Evolutionary conservation across 2,888 invertebrate species (phyloP), one percentile per base, ranked within the genome.

Genomic region (Apodemia duryi): DNA sequence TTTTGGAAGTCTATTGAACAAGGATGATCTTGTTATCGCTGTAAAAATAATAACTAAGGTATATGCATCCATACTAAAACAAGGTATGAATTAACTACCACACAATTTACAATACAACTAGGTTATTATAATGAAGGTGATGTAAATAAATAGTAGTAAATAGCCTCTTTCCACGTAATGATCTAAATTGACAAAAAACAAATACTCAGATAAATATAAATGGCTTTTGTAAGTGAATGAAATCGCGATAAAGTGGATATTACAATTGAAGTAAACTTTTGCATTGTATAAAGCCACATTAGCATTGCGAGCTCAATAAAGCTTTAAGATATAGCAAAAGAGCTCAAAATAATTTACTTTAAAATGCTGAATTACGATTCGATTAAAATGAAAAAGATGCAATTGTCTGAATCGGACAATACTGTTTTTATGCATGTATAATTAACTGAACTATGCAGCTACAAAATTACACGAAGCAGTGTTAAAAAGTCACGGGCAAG

Each of bases 161-260:
- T 60, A 60, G 29, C 32, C 57, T 32, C 35, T 60, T 60, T 29
- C 32, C 57, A 6, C 13, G 13, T 60, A 60, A 54, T 54, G 54
- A 60, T 32, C n/a, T n/a, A 60, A 60, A 60, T 60, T 60, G 57
- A 32, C 13, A 60, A 60, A 57, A 13, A 35, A 32, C n/a, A 35
- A 60, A 60, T n/a, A 60, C 35, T 60, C 6, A 13, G 2, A 35
- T 60, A 35, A 10, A 60, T 60, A 35, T 60, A 60, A 60, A 60
- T 60, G 57, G 35, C 57, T 60, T 60, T 32, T 32, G 57, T 32
- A n/a, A 60, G 49, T n/a, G 21, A 57, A 60, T 60, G 57, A 6
- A 13, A 60, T 60, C 57, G n/a, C 3, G 57, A 60, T 60, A 60
- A 60, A 57, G 32, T 32, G 57, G 32, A 35, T n/a, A 60, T 35